These are phyloP conservation scores for Caretta caretta DNA, from an alignment of 2,113 vertebrate species.

Conservation along the genomic window DNA sequence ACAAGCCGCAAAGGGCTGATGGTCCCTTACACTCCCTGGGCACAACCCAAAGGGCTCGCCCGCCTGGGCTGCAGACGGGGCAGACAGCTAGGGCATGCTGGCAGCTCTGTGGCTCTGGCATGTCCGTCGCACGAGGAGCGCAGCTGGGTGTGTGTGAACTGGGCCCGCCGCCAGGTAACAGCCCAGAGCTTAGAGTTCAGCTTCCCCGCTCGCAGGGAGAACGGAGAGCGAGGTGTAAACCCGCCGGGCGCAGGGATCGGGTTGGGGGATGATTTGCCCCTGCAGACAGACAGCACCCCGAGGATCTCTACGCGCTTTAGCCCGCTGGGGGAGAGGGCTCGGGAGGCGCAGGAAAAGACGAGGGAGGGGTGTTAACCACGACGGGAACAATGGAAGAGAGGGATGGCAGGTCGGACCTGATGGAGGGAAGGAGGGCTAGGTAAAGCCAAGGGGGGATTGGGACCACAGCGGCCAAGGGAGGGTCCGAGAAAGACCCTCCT, in stretches of 20 bases:
- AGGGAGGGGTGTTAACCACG: slow-evolving; percentile 28
- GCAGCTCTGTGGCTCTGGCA: neutral
- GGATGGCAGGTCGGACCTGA: neutral
- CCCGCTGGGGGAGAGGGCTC: rapidly evolving
- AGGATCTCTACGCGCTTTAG: neutral
- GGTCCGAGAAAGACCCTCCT: neutral
- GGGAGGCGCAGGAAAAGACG: neutral
- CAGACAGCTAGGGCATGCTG: neutral
- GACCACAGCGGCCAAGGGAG: neutral
- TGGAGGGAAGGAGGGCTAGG: neutral
- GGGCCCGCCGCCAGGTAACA: slow-evolving; percentile 59
- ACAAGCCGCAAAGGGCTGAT: no score
- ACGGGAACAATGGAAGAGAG: neutral
- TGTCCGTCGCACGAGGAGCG: neutral
- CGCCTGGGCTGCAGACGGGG: no score
- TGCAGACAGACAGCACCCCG: rapidly evolving
- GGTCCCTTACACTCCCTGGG: no score
- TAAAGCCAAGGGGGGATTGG: no score
- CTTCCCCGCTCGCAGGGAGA: slow-evolving; percentile 14
- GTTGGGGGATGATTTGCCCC: neutral
- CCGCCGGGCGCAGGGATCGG: neutral
- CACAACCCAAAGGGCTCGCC: no score
- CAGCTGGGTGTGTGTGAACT: slow-evolving; percentile 18
- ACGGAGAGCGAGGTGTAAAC: neutral
- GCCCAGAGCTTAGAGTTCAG: slow-evolving; percentile 31